These are phyloP conservation scores for Epizoanthus rinbou DNA, from an alignment of 92 coral and sea anemone species.

Conservation along the genomic window DNA sequence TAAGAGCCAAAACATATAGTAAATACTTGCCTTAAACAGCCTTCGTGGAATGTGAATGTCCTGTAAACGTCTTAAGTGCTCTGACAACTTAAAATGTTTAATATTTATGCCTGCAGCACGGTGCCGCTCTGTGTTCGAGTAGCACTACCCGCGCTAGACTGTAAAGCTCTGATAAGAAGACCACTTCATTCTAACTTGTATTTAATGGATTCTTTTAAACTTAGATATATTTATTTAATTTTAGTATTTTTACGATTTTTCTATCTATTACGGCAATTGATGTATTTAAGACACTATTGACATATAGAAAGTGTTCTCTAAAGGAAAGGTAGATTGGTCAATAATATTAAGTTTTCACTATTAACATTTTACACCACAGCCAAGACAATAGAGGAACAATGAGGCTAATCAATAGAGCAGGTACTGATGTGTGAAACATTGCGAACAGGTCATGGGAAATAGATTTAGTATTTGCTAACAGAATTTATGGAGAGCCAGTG, in stretches of 20 bases:
- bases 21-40: not conserved
- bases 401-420: not conserved
- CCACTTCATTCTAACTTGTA: not conserved
- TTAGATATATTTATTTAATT: not conserved
- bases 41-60: too few relatives aligned
- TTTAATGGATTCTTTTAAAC: too few relatives aligned
- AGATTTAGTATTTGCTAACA: too few relatives aligned
- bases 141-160: not conserved
- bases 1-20: not conserved
- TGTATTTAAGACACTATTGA: not conserved
- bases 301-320: too few relatives aligned
- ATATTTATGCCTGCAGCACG: not conserved
- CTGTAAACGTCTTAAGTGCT: not conserved
- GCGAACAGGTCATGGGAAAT: constrained; percentile 7
- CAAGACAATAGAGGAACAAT: not conserved
- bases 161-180: not conserved
- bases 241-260: not conserved
- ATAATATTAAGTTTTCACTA: not conserved
- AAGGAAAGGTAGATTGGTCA: not conserved
- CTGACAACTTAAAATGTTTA: not conserved
- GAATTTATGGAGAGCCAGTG: too few relatives aligned
- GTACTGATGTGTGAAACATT: not conserved
- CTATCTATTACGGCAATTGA: not conserved
- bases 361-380: not conserved
- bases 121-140: not conserved